A percentile compares a stretch with the other conserved stretches of the same genome.
Conservation (phyloP, 2,888 invertebrate species). For the Cabera pusaria region DNA sequence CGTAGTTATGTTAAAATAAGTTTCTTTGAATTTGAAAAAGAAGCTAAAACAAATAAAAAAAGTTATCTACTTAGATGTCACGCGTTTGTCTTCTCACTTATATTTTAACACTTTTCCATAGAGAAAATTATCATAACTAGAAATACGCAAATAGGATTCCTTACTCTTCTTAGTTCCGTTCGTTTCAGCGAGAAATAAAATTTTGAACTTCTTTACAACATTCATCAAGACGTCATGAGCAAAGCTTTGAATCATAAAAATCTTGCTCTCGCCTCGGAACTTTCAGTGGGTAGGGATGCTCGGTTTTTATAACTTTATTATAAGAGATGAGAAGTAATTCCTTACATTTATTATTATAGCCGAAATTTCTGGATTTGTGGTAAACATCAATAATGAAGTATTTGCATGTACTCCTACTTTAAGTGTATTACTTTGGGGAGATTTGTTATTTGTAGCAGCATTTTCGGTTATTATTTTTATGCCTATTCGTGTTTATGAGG, state of each 20-base stretch:
- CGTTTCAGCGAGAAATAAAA: constrained; percentile 64
- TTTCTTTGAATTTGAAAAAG: too few relatives aligned
- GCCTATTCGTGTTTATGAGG: too few relatives aligned
- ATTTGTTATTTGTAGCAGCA: background rate
- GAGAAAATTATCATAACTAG: background rate
- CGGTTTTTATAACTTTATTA: constrained; percentile 43
- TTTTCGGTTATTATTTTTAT: background rate
- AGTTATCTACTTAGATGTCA: too few relatives aligned
- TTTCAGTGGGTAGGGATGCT: constrained; percentile 22
- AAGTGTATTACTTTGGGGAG: constrained; percentile 8
- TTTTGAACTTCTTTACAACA: constrained; percentile 71
- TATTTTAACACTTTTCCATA: constrained; percentile 5
- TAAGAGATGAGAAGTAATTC: constrained; percentile 45
- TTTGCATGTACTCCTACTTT: constrained; percentile 29
- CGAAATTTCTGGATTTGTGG: constrained; percentile 35
- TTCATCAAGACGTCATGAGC: constrained; percentile 75
- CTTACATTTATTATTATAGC: constrained; percentile 53
- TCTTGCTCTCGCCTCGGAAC: constrained; percentile 39
- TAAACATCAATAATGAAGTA: constrained; percentile 40
- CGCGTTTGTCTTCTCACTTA: too few relatives aligned
- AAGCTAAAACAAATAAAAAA: too few relatives aligned
- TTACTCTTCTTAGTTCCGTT: constrained; percentile 42
- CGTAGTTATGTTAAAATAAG: too few relatives aligned
- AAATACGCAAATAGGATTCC: constrained; percentile 7
- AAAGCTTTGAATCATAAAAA: constrained; percentile 76